A percentile compares a stretch with the other conserved stretches of the same genome.
These are phyloP conservation scores for Carapus acus DNA, from an alignment of 2,797 vertebrate genomes.

Conservation along the genomic window DNA sequence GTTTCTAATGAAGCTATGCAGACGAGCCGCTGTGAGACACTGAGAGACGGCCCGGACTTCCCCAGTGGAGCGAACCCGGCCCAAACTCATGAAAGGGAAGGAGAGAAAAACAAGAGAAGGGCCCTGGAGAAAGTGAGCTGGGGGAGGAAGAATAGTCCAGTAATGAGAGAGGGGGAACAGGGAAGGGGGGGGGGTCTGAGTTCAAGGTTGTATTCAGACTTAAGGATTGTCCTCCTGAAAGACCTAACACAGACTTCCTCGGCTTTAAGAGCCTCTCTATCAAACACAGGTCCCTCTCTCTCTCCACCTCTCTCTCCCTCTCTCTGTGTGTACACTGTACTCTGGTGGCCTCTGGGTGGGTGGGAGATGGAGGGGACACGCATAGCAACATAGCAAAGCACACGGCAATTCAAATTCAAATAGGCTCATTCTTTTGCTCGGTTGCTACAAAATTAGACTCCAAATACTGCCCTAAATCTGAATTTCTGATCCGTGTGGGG, in stretches of 20 bases:
- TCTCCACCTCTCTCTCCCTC: background rate
- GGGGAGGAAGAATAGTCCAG: conserved; percentile 49
- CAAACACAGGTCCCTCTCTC: conserved; percentile 41
- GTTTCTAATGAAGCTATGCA: conserved; percentile 61
- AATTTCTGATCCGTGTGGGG: too few relatives aligned
- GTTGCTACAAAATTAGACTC: conserved; percentile 38
- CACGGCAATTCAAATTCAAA: conserved; percentile 73
- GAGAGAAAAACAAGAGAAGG: conserved; percentile 58
- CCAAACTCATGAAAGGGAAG: conserved; percentile 51
- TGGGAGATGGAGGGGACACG: conserved; percentile 35
- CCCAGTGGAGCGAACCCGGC: conserved; percentile 42
- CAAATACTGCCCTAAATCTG: too few relatives aligned
- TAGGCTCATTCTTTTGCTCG: conserved; percentile 47
- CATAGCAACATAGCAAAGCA: conserved; percentile 60
- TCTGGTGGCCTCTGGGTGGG: conserved; percentile 54
- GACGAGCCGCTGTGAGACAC: conserved; percentile 44
- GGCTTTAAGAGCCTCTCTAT: conserved; percentile 72
- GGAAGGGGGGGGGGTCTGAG: conserved; percentile 31
- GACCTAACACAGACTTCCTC: conserved; percentile 68
- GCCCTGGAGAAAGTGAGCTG: conserved; percentile 58
- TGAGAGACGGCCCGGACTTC: conserved; percentile 39
- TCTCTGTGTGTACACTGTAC: conserved; percentile 22
- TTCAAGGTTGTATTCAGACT: conserved; percentile 69
- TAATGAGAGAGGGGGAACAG: conserved; percentile 57
- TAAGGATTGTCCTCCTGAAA: conserved; percentile 60